Percentiles rank a stretch among this genome's conserved stretches.
Conservation (phyloP, 2,797 vertebrate species). For the Alectoris magna region DNA sequence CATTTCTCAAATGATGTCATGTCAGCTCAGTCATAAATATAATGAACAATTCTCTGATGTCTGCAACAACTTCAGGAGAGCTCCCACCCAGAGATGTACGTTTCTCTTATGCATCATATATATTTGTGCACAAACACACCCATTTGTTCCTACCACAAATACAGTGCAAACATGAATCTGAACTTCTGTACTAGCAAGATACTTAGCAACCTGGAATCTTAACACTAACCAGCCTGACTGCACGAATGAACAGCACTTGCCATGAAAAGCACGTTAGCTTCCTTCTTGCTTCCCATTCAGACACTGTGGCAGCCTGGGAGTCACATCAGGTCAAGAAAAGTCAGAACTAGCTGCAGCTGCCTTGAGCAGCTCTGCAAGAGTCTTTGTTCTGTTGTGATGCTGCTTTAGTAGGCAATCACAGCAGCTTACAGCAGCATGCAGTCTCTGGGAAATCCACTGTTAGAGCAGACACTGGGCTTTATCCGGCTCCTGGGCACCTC, state of each 20-base stretch:
- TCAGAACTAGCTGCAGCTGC: slow-evolving; percentile 69
- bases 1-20: neutral
- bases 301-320: slow-evolving; percentile 34
- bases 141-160: slow-evolving; percentile 25
- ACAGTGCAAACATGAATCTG: neutral
- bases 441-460: slow-evolving; percentile 65
- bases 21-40: neutral
- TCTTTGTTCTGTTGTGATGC: slow-evolving; percentile 65
- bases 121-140: neutral
- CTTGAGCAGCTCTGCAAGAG: slow-evolving; percentile 49
- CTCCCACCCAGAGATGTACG: neutral
- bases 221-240: slow-evolving; percentile 50
- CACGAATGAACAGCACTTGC: slow-evolving; percentile 45
- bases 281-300: neutral
- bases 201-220: slow-evolving; percentile 44
- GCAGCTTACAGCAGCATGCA: slow-evolving; percentile 55
- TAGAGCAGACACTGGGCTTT: slow-evolving; percentile 60
- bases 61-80: neutral
- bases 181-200: slow-evolving; percentile 44
- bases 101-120: neutral
- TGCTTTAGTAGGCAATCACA: slow-evolving; percentile 71
- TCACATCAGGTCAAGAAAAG: slow-evolving; percentile 70
- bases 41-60: neutral
- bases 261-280: slow-evolving; percentile 33
- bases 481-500: slow-evolving; percentile 53